Evolutionary conservation across 2,113 vertebrate species (phyloP).

Genomic region (Rhagologus leucostigma): DNA sequence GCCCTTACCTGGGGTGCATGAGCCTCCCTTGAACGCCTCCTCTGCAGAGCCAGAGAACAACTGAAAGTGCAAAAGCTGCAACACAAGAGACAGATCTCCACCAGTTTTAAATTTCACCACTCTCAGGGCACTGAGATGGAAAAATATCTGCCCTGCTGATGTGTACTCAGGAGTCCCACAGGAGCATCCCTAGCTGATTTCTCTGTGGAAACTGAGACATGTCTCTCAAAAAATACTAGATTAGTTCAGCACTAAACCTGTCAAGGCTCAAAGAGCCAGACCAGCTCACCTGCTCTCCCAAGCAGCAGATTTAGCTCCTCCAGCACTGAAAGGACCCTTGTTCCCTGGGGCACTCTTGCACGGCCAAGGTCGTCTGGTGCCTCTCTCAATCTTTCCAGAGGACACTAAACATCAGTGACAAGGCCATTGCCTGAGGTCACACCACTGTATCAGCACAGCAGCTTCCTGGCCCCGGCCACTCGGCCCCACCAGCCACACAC

Average conservation of each 20-base stretch:
- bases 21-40: accelerated
- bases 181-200: background rate
- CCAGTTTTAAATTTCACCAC: background rate
- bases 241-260: background rate
- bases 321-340: background rate
- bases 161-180: background rate
- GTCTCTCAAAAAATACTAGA: background rate
- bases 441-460: accelerated
- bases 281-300: background rate
- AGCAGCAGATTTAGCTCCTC: background rate
- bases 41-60: accelerated
- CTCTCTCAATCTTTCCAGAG: background rate
- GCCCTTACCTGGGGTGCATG: accelerated
- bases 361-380: background rate
- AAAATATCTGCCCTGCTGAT: background rate
- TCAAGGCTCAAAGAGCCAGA: background rate
- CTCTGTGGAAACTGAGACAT: background rate
- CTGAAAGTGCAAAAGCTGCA: background rate
- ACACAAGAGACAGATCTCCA: background rate
- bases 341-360: background rate
- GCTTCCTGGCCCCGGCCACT: background rate
- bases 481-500: background rate
- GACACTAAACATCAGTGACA: background rate
- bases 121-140: background rate
- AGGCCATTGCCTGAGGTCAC: accelerated